These are phyloP conservation scores for Archaeoteleia sp. DNA, from an alignment of 2,888 invertebrate genomes.

Conservation along the genomic window DNA sequence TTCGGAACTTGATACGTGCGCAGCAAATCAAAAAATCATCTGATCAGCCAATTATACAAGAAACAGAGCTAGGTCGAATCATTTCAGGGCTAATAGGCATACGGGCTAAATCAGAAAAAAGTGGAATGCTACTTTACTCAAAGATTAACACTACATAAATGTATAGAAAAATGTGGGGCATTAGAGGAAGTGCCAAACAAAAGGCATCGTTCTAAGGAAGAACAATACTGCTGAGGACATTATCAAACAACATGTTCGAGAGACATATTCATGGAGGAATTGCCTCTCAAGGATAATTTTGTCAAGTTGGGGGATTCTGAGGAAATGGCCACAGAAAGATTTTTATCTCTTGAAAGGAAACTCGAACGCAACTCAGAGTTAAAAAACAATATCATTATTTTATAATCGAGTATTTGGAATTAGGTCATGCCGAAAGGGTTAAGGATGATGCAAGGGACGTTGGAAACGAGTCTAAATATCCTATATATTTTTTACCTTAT, in stretches of 20 bases:
- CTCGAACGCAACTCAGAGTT: conserved; percentile 13
- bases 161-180: conserved; percentile 24
- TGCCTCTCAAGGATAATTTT: conserved; percentile 19
- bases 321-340: conserved; percentile 33
- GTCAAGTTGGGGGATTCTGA: conserved; percentile 41
- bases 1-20: neutral
- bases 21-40: neutral
- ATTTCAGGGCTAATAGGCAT: neutral
- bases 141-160: neutral
- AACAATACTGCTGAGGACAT: conserved; percentile 22
- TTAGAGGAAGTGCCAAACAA: conserved; percentile 14
- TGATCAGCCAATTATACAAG: conserved; percentile 3
- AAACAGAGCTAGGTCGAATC: conserved; percentile 8
- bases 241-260: conserved; percentile 15
- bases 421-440: conserved; percentile 13
- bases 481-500: conserved; percentile 57
- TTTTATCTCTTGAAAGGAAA: conserved; percentile 20
- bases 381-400: conserved; percentile 27
- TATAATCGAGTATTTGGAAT: conserved; percentile 29
- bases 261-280: conserved; percentile 26
- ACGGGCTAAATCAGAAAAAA: neutral
- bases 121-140: neutral
- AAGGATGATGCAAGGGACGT: neutral
- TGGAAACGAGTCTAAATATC: neutral
- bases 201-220: conserved; percentile 12